Evolutionary conservation across 2,113 vertebrate species (phyloP), one percentile per base, ranked within the genome.

Genomic region (Pavo muticus): DNA sequence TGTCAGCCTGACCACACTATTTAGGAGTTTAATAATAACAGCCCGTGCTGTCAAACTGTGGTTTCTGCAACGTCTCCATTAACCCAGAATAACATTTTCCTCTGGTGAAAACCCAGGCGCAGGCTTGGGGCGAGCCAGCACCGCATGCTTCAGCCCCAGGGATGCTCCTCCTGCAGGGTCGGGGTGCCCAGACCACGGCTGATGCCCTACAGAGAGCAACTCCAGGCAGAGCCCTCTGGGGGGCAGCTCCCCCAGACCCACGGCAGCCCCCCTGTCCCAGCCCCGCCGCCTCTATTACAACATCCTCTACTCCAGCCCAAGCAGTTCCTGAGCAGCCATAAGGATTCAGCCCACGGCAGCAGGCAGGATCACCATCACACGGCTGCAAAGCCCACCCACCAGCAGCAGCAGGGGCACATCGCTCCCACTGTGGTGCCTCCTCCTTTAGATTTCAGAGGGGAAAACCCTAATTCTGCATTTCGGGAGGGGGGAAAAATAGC

Each of bases 281-380:
- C 52, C 52, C 52, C 30, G 52, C 27, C 17, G 50, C 50, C 11
- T 13, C 48, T 25, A 12, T 50, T 25, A 50, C 6, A 25, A 25
- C 48, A 50, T 25, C 48, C 52, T 29, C 52, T 29, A 54, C 52
- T 29, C 96, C 97, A 97, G 97, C 59, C 17, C 91, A 96, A 96
- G 97, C 95, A 96, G 10, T 9, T 76, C 91, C 64, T 9, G 20
- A 84, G 91, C 91, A 85, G 90, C 72, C 71, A 57, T 14, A 5
- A 65, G 76, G 65, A 82, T 74, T 37, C 95, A 90, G 93, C 63
- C 88, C 87, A 48, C 35, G 45, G 95, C 96, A 80, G 96, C 30
- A 35, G 92, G 91, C 88, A 11, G 85, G 96, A 94, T 3, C 4
- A 0, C 57, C 50, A 90, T 77, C 86, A 85, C 69, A 88, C 5